Percentiles rank a stretch among this genome's conserved stretches.
Evolutionary conservation across 2,797 vertebrate species (phyloP).

Genomic region (Lacerta bilineata): DNA sequence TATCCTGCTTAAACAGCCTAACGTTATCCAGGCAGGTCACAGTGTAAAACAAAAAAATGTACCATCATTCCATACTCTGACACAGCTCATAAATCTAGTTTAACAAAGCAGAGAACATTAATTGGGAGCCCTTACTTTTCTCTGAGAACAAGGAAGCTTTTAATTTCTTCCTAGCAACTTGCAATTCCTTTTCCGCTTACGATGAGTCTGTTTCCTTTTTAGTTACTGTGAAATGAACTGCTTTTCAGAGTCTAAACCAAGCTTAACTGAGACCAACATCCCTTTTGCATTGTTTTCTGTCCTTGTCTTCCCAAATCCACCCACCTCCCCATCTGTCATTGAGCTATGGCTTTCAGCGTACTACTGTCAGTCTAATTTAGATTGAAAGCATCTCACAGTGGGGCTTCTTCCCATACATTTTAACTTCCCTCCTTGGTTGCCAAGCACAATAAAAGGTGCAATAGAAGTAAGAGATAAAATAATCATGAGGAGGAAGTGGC

Average conservation of each 20-base stretch:
- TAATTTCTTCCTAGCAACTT: background rate
- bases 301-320: slow-evolving; percentile 7
- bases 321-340: slow-evolving; percentile 37
- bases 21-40: background rate
- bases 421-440: slow-evolving; percentile 26
- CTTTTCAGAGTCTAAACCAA: slow-evolving; percentile 20
- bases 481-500: slow-evolving; percentile 34
- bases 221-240: background rate
- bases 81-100: background rate
- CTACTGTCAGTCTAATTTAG: slow-evolving; percentile 45
- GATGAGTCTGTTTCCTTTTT: background rate
- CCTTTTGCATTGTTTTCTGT: slow-evolving; percentile 6
- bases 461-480: slow-evolving; percentile 32
- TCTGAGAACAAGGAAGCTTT: background rate
- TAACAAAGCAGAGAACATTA: background rate
- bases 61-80: background rate
- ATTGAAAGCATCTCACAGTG: slow-evolving; percentile 41
- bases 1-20: background rate
- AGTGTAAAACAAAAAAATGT: background rate
- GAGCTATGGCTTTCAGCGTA: slow-evolving; percentile 18
- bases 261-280: slow-evolving; percentile 1
- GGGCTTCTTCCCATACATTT: slow-evolving; percentile 35
- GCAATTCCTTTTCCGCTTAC: background rate
- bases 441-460: slow-evolving; percentile 37
- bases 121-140: background rate